Percentiles rank a stretch among this genome's conserved stretches.
These are phyloP conservation scores for Epizoanthus fatuus DNA, from an alignment of 92 coral and sea anemone species.

Conservation along the genomic window DNA sequence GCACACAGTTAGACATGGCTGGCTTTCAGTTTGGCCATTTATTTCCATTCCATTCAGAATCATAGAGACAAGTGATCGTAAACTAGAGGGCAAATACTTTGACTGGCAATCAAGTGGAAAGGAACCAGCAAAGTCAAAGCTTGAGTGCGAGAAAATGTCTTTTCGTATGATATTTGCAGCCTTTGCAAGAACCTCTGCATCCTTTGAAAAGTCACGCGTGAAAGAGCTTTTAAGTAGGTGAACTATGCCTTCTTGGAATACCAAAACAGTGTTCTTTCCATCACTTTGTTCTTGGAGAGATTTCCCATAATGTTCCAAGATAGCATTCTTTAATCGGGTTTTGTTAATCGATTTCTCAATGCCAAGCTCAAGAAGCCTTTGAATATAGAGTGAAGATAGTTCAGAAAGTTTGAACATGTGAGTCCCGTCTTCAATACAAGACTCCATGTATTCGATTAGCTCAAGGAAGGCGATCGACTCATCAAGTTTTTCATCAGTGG, in stretches of 20 bases:
- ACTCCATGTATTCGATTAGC: constrained; percentile 58
- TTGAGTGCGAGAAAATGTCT: constrained; percentile 60
- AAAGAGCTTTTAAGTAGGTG: constrained; percentile 40
- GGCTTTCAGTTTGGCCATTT: constrained; percentile 60
- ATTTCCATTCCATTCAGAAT: constrained; percentile 72
- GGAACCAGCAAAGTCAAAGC: constrained; percentile 56
- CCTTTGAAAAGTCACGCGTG: constrained; percentile 61
- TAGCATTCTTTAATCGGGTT: constrained; percentile 35
- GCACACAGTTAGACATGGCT: constrained; percentile 66
- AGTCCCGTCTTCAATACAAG: constrained; percentile 37
- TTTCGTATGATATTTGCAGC: constrained; percentile 61
- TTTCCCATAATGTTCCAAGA: constrained; percentile 38
- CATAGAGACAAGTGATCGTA: constrained; percentile 61
- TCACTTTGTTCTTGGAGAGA: constrained; percentile 34
- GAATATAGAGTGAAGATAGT: constrained; percentile 22
- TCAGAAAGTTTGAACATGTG: constrained; percentile 50
- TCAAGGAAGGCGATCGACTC: constrained; percentile 78
- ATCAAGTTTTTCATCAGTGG: constrained; percentile 41
- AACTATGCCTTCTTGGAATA: constrained; percentile 37
- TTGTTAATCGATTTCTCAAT: constrained; percentile 44
- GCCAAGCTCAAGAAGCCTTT: constrained; percentile 48
- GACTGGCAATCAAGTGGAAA: constrained; percentile 51
- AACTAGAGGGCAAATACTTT: constrained; percentile 60
- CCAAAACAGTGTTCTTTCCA: constrained; percentile 35
- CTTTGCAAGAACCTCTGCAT: constrained; percentile 57